phyloP scores from a whole-genome alignment of 1,140 invertebrate genomes.

The Drosophila nigromelanica region DNA sequence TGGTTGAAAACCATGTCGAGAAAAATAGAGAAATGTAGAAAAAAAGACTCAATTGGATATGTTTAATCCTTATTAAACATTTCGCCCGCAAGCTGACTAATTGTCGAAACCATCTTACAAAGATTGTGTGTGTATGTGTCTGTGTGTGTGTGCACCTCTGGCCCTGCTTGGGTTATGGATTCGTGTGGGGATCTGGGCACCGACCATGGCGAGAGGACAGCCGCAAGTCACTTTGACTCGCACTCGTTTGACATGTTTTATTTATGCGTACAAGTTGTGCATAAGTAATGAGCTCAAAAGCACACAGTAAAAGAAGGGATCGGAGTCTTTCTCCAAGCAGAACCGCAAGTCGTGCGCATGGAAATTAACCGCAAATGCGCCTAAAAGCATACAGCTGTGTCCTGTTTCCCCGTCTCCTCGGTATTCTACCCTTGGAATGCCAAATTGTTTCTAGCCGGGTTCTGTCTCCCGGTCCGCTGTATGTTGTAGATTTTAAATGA shows the following conservation, averaged over 20 bases:
- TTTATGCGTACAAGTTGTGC: slow-evolving; percentile 79
- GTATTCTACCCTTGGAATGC: slow-evolving; percentile 14
- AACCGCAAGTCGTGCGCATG: slow-evolving; percentile 47
- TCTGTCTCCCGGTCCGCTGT: background rate
- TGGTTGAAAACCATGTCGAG: too few relatives aligned
- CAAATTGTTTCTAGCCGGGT: slow-evolving; percentile 27
- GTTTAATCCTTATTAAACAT: background rate
- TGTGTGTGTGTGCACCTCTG: slow-evolving; percentile 3
- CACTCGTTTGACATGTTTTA: slow-evolving; percentile 68
- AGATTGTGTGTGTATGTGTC: background rate
- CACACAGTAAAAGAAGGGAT: slow-evolving; percentile 10
- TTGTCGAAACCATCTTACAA: background rate
- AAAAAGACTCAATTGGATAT: background rate
- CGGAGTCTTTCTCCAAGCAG: slow-evolving; percentile 1
- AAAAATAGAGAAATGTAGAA: too few relatives aligned
- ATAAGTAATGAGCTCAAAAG: slow-evolving; percentile 58
- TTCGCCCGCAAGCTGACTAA: background rate
- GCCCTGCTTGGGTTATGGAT: background rate
- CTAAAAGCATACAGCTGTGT: slow-evolving; percentile 49
- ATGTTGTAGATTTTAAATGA: slow-evolving; percentile 54
- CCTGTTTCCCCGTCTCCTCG: slow-evolving; percentile 6
- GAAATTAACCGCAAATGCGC: slow-evolving; percentile 63
- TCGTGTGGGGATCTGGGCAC: slow-evolving; percentile 12
- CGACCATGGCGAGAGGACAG: slow-evolving; percentile 22
- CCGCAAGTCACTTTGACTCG: slow-evolving; percentile 44